Evolutionary conservation across 2,888 invertebrate species (phyloP).

Genomic region (Neoascia interrupta): DNA sequence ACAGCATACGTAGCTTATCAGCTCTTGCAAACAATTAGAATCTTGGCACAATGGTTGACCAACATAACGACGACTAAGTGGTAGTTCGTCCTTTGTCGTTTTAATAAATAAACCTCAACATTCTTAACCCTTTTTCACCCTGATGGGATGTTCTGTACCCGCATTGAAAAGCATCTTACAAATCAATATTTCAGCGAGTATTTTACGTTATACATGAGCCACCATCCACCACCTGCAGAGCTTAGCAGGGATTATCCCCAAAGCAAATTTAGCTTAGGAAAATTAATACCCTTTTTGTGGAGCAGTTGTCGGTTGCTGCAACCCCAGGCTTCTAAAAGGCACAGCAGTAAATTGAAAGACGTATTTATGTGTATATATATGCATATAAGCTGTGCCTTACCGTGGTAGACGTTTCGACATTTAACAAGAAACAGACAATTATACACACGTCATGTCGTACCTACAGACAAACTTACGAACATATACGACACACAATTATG

Average conservation of each 20-base stretch:
- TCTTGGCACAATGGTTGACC: conserved; percentile 47
- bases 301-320: conserved; percentile 50
- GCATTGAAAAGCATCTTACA: conserved; percentile 50
- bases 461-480: too few relatives aligned
- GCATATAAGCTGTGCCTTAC: too few relatives aligned
- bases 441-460: conserved; percentile 11
- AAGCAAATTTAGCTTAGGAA: conserved; percentile 73
- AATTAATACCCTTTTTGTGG: conserved; percentile 71
- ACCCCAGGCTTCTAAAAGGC: conserved; percentile 26
- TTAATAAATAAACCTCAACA: conserved; percentile 49
- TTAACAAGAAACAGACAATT: conserved; percentile 21
- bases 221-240: conserved; percentile 67
- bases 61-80: conserved; percentile 11
- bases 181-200: conserved; percentile 56
- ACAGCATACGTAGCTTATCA: too few relatives aligned
- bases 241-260: conserved; percentile 72
- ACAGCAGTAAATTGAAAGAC: conserved; percentile 35
- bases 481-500: conserved; percentile 30
- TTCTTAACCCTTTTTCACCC: conserved; percentile 63
- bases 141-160: too few relatives aligned
- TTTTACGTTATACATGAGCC: conserved; percentile 28
- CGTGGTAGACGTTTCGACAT: conserved; percentile 11
- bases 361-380: neutral
- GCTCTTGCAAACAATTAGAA: conserved; percentile 6
- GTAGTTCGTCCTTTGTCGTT: conserved; percentile 35